A percentile compares a stretch with the other conserved stretches of the same genome.
phyloP scores from a whole-genome alignment of 2,888 invertebrate genomes.

The Spisula subtruncata region DNA sequence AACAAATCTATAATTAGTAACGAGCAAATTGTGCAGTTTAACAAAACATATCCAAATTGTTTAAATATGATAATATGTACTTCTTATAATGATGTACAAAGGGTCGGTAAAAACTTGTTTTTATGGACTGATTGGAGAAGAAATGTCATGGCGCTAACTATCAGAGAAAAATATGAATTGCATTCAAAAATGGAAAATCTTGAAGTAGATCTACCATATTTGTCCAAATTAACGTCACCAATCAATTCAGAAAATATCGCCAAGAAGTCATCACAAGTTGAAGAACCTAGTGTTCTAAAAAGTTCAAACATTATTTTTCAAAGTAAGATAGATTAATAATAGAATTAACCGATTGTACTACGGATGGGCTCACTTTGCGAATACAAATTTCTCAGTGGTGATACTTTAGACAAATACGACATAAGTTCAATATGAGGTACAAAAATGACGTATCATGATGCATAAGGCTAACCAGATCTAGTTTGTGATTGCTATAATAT shows the following conservation, averaged over 20 bases:
- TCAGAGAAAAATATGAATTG: neutral
- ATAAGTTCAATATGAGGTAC: neutral
- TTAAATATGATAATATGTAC: neutral
- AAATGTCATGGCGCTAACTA: constrained; percentile 73
- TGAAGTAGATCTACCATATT: neutral
- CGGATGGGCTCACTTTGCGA: no score
- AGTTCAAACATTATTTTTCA: no score
- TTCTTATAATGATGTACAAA: neutral
- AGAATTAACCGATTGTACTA: no score
- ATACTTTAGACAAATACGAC: constrained; percentile 6
- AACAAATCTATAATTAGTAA: constrained; percentile 38
- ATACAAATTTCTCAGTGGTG: no score
- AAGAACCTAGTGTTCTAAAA: no score
- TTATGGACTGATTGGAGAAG: neutral
- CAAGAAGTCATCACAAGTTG: no score
- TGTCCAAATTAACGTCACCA: neutral
- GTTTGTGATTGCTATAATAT: neutral
- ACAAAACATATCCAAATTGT: constrained; percentile 31
- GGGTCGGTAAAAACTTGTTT: neutral
- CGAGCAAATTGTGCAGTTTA: constrained; percentile 41
- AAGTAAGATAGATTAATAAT: no score
- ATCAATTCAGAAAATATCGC: no score
- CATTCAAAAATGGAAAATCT: neutral
- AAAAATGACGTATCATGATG: constrained; percentile 6
- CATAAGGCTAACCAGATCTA: constrained; percentile 3